phyloP scores from a whole-genome alignment of 2,797 vertebrate genomes.

The Pogonophryne albipinna region DNA sequence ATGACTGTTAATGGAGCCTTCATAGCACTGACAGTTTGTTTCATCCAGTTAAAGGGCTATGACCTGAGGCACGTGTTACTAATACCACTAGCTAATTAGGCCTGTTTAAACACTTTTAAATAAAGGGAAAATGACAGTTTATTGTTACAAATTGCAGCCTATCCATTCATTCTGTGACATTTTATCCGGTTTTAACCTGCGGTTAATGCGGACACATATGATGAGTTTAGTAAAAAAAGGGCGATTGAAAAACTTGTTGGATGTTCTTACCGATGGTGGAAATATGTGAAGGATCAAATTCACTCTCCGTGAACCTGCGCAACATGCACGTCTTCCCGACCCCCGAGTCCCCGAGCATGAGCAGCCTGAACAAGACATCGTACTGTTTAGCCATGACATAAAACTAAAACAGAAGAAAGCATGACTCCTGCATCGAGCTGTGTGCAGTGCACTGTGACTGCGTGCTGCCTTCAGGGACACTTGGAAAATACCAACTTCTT shows the following conservation, averaged over 20 bases:
- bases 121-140: not conserved
- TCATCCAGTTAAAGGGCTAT: slow-evolving; percentile 15
- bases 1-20: not conserved
- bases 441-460: not conserved
- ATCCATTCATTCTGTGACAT: not conserved
- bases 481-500: not conserved
- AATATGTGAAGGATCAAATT: slow-evolving; percentile 93
- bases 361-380: slow-evolving; percentile 92
- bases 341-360: slow-evolving; percentile 94
- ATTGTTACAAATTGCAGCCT: not conserved
- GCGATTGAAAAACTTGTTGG: slow-evolving; percentile 35
- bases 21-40: not conserved
- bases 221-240: slow-evolving; percentile 5
- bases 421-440: slow-evolving; percentile 33
- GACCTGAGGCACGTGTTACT: slow-evolving; percentile 37
- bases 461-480: slow-evolving; percentile 30
- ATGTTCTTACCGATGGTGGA: slow-evolving; percentile 93
- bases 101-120: slow-evolving; percentile 16
- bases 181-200: slow-evolving; percentile 1
- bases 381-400: slow-evolving; percentile 93
- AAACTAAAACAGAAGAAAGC: slow-evolving; percentile 27
- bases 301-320: slow-evolving; percentile 93
- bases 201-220: not conserved
- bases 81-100: slow-evolving; percentile 36
- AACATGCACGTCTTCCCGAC: slow-evolving; percentile 96